Evolutionary conservation across 2,888 invertebrate species (phyloP).

Genomic region (Gerris lacustris): DNA sequence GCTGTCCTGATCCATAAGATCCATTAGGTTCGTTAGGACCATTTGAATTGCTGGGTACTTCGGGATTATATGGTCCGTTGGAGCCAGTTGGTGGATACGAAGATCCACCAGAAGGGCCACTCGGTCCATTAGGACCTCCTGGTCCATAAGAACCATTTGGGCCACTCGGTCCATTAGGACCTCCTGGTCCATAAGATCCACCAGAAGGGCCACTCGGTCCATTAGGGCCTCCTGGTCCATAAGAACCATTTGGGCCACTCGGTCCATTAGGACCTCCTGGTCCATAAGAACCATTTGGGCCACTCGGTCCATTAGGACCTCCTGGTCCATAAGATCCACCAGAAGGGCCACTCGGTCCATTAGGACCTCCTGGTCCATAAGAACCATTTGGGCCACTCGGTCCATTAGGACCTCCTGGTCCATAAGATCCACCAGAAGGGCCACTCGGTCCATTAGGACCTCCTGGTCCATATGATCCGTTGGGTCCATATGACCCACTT

Average conservation of each 20-base stretch:
- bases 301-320: slow-evolving; percentile 8
- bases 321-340: not conserved
- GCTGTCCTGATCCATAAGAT: too few relatives aligned
- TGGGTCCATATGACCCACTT: not conserved
- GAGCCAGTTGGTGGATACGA: too few relatives aligned
- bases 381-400: not conserved
- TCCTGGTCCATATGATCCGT: not conserved
- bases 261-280: slow-evolving; percentile 13
- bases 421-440: slow-evolving; percentile 11
- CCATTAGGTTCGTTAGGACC: not conserved
- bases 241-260: not conserved
- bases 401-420: slow-evolving; percentile 12
- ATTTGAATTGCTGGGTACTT: not conserved
- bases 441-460: slow-evolving; percentile 10
- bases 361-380: not conserved
- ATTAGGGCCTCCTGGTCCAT: slow-evolving; percentile 7
- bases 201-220: slow-evolving; percentile 11
- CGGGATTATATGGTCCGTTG: not conserved
- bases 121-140: slow-evolving; percentile 23
- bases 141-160: too few relatives aligned
- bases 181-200: not conserved
- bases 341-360: slow-evolving; percentile 12
- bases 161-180: slow-evolving; percentile 14
- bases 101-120: too few relatives aligned
- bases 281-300: slow-evolving; percentile 8